These are phyloP conservation scores for Sycobia sp. DNA, from an alignment of 1,140 invertebrate species.

Conservation along the genomic window DNA sequence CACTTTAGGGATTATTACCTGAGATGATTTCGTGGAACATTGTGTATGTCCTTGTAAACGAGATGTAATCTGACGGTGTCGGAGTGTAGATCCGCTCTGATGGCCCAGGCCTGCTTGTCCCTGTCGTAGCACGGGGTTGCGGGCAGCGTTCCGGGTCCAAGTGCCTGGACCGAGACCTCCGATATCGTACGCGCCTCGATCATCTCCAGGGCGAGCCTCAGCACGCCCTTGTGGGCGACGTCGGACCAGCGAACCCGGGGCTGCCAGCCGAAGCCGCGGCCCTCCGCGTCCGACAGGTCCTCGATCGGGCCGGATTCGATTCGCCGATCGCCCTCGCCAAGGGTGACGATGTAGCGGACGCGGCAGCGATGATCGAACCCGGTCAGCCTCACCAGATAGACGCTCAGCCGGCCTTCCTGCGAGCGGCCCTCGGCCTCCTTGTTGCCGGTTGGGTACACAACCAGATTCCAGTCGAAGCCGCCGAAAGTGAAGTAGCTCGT, in stretches of 20 bases:
- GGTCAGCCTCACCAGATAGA: constrained; percentile 76
- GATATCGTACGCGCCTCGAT: constrained; percentile 77
- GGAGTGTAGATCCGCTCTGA: constrained; percentile 80
- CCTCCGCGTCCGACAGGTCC: constrained; percentile 77
- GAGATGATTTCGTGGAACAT: constrained; percentile 82
- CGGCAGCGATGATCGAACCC: constrained; percentile 83
- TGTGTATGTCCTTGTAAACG: constrained; percentile 84
- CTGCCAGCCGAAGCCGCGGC: constrained; percentile 76
- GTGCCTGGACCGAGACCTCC: constrained; percentile 67
- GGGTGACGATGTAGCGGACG: constrained; percentile 73
- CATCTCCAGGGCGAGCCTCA: constrained; percentile 78
- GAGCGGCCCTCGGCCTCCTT: constrained; percentile 54
- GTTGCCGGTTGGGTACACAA: constrained; percentile 72
- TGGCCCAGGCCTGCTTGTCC: constrained; percentile 83
- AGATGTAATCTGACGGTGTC: constrained; percentile 79
- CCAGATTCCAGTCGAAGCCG: constrained; percentile 85
- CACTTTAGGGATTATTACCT: constrained; percentile 59
- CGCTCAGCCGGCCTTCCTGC: constrained; percentile 63
- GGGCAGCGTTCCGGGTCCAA: constrained; percentile 53
- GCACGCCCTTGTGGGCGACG: constrained; percentile 64
- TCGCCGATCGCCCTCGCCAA: constrained; percentile 75
- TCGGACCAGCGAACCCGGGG: constrained; percentile 68
- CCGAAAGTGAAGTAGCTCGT: constrained; percentile 77
- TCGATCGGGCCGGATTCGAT: constrained; percentile 80
- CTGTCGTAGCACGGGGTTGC: constrained; percentile 80